Evolutionary conservation across 2,797 vertebrate genomes (phyloP).

Genomic region (Tamandua tetradactyla): DNA sequence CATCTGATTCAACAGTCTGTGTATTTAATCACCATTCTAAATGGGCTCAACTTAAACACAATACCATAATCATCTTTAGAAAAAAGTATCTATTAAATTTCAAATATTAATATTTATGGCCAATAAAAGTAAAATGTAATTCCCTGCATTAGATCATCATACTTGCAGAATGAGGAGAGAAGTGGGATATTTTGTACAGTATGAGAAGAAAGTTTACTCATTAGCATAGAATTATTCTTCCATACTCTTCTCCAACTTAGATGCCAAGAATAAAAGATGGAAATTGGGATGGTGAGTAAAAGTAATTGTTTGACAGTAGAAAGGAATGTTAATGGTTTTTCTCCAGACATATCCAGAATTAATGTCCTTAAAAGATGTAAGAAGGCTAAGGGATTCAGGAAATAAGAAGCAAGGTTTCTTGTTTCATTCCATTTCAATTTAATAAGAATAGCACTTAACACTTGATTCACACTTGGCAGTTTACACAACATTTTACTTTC

Average conservation of each 20-base stretch:
- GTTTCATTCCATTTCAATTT: not conserved
- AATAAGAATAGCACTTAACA: not conserved
- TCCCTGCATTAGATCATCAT: not conserved
- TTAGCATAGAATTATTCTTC: not conserved
- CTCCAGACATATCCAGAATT: not conserved
- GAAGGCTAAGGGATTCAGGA: not conserved
- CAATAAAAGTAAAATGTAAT: slow-evolving; percentile 11
- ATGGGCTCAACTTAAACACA: not conserved
- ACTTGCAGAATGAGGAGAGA: not conserved
- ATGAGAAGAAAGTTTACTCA: not conserved
- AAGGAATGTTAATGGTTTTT: not conserved
- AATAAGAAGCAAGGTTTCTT: not conserved
- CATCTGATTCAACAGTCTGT: not conserved
- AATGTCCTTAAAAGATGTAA: not conserved
- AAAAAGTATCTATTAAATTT: not conserved
- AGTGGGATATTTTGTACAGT: not conserved
- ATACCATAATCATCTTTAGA: not conserved
- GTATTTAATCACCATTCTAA: not conserved
- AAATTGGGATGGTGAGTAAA: not conserved
- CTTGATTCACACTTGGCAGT: not conserved
- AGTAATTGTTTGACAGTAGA: not conserved
- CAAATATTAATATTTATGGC: not conserved
- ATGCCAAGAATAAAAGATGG: not conserved
- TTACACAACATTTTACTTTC: not conserved
- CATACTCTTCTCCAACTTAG: not conserved